These are phyloP conservation scores for Amblyopsis rosae DNA, from an alignment of 2,113 vertebrate genomes.

Conservation along the genomic window DNA sequence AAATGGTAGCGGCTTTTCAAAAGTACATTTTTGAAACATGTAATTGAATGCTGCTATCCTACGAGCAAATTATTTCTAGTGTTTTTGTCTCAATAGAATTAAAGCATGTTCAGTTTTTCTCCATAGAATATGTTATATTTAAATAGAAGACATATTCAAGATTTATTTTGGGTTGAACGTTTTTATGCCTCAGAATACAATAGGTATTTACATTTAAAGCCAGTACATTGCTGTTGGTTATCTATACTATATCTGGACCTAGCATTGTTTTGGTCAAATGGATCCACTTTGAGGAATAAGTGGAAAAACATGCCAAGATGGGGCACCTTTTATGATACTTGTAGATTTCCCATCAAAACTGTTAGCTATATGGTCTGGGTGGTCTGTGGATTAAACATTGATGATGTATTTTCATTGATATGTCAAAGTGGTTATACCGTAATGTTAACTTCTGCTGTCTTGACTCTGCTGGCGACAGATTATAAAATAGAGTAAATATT, in stretches of 20 bases:
- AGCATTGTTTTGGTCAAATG: background rate
- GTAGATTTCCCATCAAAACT: constrained; percentile 14
- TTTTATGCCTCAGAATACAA: constrained; percentile 1
- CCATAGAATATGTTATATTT: background rate
- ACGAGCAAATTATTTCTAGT: background rate
- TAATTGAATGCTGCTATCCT: background rate
- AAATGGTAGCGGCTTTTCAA: too few species aligned
- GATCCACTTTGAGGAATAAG: background rate
- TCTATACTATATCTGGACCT: background rate
- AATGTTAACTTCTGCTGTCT: background rate
- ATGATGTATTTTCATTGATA: background rate
- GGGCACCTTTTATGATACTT: background rate
- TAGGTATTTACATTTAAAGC: background rate
- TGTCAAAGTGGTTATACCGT: background rate
- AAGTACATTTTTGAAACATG: constrained; percentile 14
- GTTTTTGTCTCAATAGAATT: constrained; percentile 7
- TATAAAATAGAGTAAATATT: background rate
- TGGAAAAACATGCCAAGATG: background rate
- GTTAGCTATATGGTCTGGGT: background rate
- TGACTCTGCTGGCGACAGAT: background rate
- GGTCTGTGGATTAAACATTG: background rate
- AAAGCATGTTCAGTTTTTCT: background rate
- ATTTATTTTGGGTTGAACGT: constrained; percentile 11
- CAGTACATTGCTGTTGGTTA: background rate
- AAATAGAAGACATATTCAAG: constrained; percentile 11